These are phyloP conservation scores for Chymomyza costata DNA, from an alignment of 1,140 invertebrate species.

Conservation along the genomic window DNA sequence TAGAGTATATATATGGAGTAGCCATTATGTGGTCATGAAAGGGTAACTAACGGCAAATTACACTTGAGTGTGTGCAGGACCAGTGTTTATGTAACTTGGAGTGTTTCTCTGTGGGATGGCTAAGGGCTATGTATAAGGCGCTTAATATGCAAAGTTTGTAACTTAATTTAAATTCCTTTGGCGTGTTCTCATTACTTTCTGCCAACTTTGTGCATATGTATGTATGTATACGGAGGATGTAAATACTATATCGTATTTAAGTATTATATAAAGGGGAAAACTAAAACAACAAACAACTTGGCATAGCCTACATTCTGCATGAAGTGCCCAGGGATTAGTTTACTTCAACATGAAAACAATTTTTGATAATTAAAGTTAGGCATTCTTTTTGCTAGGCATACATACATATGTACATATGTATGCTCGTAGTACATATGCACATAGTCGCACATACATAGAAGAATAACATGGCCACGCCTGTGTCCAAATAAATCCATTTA, in stretches of 20 bases:
- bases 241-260: too few relatives aligned
- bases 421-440: too few relatives aligned
- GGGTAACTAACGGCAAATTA: slow-evolving; percentile 35
- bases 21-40: slow-evolving; percentile 23
- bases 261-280: slow-evolving; percentile 32
- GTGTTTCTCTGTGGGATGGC: too few relatives aligned
- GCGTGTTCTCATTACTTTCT: slow-evolving; percentile 44
- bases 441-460: too few relatives aligned
- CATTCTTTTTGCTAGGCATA: slow-evolving; percentile 14
- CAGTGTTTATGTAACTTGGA: too few relatives aligned
- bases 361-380: slow-evolving; percentile 47
- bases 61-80: slow-evolving; percentile 26
- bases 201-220: slow-evolving; percentile 37
- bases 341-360: slow-evolving; percentile 47
- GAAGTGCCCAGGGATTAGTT: too few relatives aligned
- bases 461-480: too few relatives aligned
- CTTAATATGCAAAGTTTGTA: slow-evolving; percentile 50
- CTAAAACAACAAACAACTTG: slow-evolving; percentile 31
- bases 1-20: slow-evolving; percentile 9
- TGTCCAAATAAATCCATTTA: too few relatives aligned
- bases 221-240: too few relatives aligned
- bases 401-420: background rate
- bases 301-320: slow-evolving; percentile 30
- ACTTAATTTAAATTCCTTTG: slow-evolving; percentile 48
- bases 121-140: slow-evolving; percentile 23